Percentiles rank a stretch among this genome's conserved stretches.
Conservation (phyloP, 2,113 vertebrate genomes). For the Tragelaphus imberbis region DNA sequence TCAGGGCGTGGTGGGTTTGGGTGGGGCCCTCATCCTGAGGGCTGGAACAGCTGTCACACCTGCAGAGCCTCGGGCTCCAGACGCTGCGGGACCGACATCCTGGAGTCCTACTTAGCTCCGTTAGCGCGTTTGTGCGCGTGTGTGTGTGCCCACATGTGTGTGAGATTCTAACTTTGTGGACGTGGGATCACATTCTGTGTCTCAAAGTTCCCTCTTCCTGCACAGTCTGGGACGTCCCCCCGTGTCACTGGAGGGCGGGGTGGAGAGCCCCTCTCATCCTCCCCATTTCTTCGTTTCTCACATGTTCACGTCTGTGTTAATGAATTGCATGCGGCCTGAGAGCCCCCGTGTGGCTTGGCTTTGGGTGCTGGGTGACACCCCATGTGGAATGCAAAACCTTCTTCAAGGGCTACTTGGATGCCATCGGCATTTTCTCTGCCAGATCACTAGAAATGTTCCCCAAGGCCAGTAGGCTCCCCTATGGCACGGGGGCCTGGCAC, state of each 20-base stretch:
- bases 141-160: fast-evolving
- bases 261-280: fast-evolving
- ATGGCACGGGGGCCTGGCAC: background rate
- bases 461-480: background rate
- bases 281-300: background rate
- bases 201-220: background rate
- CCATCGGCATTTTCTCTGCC: background rate
- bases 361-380: background rate
- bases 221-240: background rate
- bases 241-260: fast-evolving
- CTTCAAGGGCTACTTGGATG: too few relatives aligned
- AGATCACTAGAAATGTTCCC: background rate
- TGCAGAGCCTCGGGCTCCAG: background rate
- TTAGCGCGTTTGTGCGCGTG: fast-evolving
- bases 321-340: background rate
- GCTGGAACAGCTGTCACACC: fast-evolving
- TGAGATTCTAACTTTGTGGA: background rate
- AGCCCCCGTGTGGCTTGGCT: fast-evolving
- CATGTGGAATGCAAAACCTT: background rate
- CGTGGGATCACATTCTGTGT: background rate
- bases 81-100: fast-evolving
- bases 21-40: background rate
- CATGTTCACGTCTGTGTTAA: background rate
- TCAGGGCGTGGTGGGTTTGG: too few relatives aligned
- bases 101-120: background rate